Evolutionary conservation across 2,113 vertebrate genomes (phyloP), one percentile per base, ranked within the genome.

Genomic region (Rhineura floridana): DNA sequence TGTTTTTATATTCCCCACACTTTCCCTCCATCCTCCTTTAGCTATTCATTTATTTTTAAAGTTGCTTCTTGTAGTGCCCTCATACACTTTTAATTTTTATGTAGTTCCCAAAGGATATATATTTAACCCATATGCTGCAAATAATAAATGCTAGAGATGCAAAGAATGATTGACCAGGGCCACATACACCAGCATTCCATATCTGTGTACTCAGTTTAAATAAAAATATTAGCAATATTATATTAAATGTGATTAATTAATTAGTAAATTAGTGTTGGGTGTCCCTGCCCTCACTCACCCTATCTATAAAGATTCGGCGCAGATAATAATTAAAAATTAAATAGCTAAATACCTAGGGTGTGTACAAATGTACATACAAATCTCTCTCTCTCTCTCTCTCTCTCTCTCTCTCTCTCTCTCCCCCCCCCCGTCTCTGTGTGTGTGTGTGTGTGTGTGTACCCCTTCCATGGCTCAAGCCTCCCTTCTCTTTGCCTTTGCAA

Each of bases 41-140:
- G 28, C 30, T 63, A 65, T n/a, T 30, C 33, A 62, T 42, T 33
- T 81, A 92, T 42, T 93, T 88, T 86, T 75, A 79, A 42, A 80
- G 55, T 44, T 90, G 75, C 2, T 88, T 89, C 6, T 86, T 79
- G 21, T 52, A 50, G 48, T 50, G 78, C 15, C 55, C 52, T 63
- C 30, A 9, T 12, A 82, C 12, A 42, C 59, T 75, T 77, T 81
- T n/a, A 48, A 1, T 17, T 82, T 92, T 91, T 23, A 84, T 87
- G 88, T 77, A 79, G 33, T 3, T 65, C 79, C 17, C 52, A 50
- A 11, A 2, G 87, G 86, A 91, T 11, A 70, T 48, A 87, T 6
- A 4, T 75, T n/a, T 87, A 73, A n/a, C 44, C 33, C 4, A 62
- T 76, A 21, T 33, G 33, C 19, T n/a, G 8, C 36, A 62, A 76